Evolutionary conservation across 2,797 vertebrate genomes (phyloP).

Genomic region (Manis crassicaudata): DNA sequence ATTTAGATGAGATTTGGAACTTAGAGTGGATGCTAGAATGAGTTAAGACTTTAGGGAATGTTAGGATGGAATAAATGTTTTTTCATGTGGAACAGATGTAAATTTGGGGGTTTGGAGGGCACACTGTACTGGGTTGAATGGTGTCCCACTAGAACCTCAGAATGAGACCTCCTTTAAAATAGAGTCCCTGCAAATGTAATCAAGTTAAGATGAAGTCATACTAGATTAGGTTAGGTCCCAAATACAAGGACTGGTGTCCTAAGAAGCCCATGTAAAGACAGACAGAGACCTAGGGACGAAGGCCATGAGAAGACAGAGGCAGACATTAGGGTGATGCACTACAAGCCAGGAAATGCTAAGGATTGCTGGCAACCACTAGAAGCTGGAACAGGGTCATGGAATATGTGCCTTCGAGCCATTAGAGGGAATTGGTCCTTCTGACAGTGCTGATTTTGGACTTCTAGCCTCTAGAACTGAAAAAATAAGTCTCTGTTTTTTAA

Average conservation of each 20-base stretch:
- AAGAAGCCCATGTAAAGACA: background rate
- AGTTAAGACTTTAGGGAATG: background rate
- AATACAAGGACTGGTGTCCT: background rate
- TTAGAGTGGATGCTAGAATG: background rate
- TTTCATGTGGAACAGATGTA: background rate
- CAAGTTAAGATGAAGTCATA: background rate
- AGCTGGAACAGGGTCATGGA: background rate
- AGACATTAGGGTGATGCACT: background rate
- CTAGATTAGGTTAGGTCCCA: background rate
- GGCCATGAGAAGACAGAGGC: background rate
- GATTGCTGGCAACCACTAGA: background rate
- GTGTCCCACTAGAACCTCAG: background rate
- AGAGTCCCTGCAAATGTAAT: background rate
- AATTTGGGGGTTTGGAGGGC: background rate
- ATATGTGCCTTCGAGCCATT: background rate
- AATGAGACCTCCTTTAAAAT: conserved; percentile 22
- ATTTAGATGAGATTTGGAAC: background rate
- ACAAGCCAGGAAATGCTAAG: background rate
- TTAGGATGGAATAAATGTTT: background rate
- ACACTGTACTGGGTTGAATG: background rate
- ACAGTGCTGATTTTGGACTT: background rate
- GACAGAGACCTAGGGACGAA: background rate
- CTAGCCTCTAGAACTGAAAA: background rate
- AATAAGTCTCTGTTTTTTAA: conserved; percentile 12
- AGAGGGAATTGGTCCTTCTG: background rate